A percentile compares a stretch with the other conserved stretches of the same genome.
Evolutionary conservation across 1,140 invertebrate species (phyloP).

Genomic region (Stenopsyche tienmushanensis): DNA sequence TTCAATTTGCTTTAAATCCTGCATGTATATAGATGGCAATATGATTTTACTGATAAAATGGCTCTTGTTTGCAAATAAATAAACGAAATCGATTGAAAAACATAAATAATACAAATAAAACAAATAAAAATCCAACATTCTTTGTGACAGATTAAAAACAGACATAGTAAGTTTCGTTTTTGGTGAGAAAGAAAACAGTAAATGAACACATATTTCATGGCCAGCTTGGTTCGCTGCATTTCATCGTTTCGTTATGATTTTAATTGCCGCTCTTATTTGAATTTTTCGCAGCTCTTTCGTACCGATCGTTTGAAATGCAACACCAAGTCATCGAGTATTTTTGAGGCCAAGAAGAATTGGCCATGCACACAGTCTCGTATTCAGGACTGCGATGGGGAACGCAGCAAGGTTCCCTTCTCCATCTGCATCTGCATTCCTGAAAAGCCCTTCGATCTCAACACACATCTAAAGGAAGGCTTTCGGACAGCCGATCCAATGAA

Average conservation of each 20-base stretch:
- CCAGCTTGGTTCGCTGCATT: constrained; percentile 33
- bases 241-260: constrained; percentile 8
- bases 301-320: constrained; percentile 21
- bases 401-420: constrained; percentile 40
- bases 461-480: constrained; percentile 30
- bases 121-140: constrained; percentile 32
- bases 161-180: constrained; percentile 7
- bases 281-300: too few relatives aligned
- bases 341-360: constrained; percentile 42
- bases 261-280: neutral
- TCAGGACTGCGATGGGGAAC: constrained; percentile 52
- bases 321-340: constrained; percentile 25
- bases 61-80: too few relatives aligned
- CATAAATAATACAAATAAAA: too few relatives aligned
- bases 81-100: too few relatives aligned
- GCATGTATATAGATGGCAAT: too few relatives aligned
- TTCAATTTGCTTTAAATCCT: too few relatives aligned
- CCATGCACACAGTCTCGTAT: constrained; percentile 57
- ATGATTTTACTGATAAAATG: too few relatives aligned
- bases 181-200: constrained; percentile 38
- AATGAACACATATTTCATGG: constrained; percentile 37
- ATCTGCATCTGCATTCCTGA: constrained; percentile 39
- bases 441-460: constrained; percentile 36
- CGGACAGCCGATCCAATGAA: constrained; percentile 29
- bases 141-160: constrained; percentile 26